Base-by-base conservation (phyloP, 2,113 vertebrate species). In the Petroica traversi region DNA sequence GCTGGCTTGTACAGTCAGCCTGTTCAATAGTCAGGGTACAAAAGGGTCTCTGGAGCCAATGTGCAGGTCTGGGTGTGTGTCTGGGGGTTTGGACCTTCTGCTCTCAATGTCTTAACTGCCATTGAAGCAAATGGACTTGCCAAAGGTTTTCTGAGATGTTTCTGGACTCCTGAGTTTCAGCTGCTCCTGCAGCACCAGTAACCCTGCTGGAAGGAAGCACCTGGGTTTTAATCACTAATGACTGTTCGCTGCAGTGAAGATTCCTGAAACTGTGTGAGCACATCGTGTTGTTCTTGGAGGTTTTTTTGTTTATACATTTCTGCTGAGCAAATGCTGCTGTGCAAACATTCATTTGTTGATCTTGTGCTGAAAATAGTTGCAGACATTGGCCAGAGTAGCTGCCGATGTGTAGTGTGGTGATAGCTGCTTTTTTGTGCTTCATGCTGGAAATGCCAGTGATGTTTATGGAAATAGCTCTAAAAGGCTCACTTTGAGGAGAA, bases 341-440 rank as follows among this genome's bases (percentile, higher is more conserved):
- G 63, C 81, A 94, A 93, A 89, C 78, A 82, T 83, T 73, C n/a
- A 13, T 54, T 88, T 95, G 92, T 95, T 95, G 77, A 93, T 91
- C 80, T 89, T 91, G 73, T 68, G 82, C 94, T 94, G 85, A 93
- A 94, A 92, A 95, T 95, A 96, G 89, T 46, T 88, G 57, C 78
- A 94, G 68, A 69, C 79, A 43, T 89, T 1, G 11, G 71, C 91
- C 78, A 80, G 87, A 91, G 78, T 26, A 49, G 55, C 84, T 95
- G 89, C 36, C 0, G 0, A 48, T 76, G 36, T 22, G 16, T 48
- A 34, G 72, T 36, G 26, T 49, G 74, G 29, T 36, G 81, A 29
- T 72, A 85, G 55, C 71, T 91, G 67, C 71, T 76, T 72, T 91
- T 89, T 45, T 88, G 74, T 91, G 54, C 34, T 88, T 90, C 49